Conservation (phyloP, 2,888 invertebrate species). For the Tethea ocularis region DNA sequence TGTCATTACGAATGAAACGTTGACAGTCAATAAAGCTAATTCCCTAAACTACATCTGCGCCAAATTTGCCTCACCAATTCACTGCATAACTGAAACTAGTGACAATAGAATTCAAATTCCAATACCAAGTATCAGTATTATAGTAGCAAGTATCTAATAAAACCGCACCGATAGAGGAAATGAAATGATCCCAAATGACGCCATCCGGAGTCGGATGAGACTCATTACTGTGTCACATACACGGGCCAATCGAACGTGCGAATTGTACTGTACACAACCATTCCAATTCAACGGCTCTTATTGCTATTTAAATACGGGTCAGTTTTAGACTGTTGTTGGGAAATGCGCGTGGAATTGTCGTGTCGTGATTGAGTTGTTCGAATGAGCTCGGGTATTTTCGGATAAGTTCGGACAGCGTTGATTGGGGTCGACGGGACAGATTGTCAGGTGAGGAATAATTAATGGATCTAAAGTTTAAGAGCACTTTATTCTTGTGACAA, state of each 20-base stretch:
- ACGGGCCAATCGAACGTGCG: constrained; percentile 9
- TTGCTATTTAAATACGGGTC: background rate
- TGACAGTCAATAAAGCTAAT: background rate
- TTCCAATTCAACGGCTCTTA: background rate
- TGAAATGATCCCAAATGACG: constrained; percentile 35
- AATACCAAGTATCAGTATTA: background rate
- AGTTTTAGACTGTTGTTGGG: background rate
- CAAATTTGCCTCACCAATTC: background rate
- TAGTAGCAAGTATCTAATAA: constrained; percentile 8
- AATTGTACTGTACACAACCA: background rate
- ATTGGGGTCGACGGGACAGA: constrained; percentile 1
- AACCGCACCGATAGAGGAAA: constrained; percentile 31
- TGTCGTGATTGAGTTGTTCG: constrained; percentile 9
- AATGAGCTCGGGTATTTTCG: constrained; percentile 1
- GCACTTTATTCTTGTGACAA: background rate
- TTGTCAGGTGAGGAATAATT: constrained; percentile 8
- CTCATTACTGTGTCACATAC: constrained; percentile 28
- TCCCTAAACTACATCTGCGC: background rate
- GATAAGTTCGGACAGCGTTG: constrained; percentile 7
- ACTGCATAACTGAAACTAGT: background rate
- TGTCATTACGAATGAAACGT: background rate
- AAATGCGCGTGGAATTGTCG: constrained; percentile 2
- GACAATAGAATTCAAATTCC: constrained; percentile 5
- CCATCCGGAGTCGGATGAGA: constrained; percentile 29
- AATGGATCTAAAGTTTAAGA: background rate